Evolutionary conservation across 2,888 invertebrate genomes (phyloP).

Genomic region (Eledone cirrhosa): DNA sequence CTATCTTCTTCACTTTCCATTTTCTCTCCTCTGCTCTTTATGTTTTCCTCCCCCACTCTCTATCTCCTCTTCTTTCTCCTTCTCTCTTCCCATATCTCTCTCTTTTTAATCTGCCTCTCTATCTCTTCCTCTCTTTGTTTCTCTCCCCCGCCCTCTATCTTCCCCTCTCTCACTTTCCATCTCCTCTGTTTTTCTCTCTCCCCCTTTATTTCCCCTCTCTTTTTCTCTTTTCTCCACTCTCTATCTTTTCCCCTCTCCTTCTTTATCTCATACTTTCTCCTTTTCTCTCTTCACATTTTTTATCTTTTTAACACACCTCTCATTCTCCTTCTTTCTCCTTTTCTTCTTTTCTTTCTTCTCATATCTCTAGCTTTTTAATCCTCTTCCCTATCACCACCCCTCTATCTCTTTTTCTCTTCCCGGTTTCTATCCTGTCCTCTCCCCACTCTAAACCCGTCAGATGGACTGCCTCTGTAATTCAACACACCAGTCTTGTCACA

Average conservation of each 20-base stretch:
- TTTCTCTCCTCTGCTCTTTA: not conserved
- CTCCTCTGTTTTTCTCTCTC: not conserved
- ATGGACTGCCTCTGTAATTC: no score
- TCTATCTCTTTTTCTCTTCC: not conserved
- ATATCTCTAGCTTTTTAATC: not conserved
- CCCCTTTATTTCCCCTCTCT: not conserved
- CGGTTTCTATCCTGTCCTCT: not conserved
- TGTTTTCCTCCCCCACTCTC: not conserved
- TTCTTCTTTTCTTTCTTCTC: not conserved
- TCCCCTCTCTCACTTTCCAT: not conserved
- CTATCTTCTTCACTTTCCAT: not conserved
- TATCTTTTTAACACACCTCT: not conserved
- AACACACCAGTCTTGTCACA: no score
- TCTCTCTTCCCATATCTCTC: no score
- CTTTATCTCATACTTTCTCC: not conserved
- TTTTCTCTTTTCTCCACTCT: not conserved
- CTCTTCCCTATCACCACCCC: not conserved
- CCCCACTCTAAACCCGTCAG: not conserved
- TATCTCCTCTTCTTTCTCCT: not conserved
- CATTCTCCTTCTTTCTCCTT: not conserved
- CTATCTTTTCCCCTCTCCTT: not conserved
- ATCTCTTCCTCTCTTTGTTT: not conserved
- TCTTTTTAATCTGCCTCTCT: not conserved
- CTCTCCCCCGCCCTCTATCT: not conserved
- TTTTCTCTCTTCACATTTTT: not conserved